Conservation (phyloP, 2,888 invertebrate genomes). For the Hylaea fasciaria region DNA sequence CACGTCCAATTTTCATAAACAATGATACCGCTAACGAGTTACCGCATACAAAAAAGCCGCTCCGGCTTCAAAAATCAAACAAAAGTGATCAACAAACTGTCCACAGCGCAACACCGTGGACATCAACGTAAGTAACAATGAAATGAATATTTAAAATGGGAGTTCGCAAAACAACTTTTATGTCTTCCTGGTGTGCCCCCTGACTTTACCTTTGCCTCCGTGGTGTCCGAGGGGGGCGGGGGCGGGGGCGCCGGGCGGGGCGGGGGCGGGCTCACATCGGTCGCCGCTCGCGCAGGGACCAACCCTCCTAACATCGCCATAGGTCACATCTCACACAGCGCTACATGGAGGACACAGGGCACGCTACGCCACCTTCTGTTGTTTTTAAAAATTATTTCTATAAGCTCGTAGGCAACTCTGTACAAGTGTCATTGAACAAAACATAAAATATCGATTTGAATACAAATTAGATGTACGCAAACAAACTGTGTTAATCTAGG, state of each 20-base stretch:
- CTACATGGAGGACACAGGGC: constrained; percentile 80
- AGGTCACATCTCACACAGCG: constrained; percentile 82
- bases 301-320: constrained; percentile 77
- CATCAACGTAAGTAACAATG: constrained; percentile 58
- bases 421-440: constrained; percentile 45
- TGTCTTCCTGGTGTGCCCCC: constrained; percentile 76
- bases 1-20: constrained; percentile 51
- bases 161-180: constrained; percentile 75
- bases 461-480: constrained; percentile 34
- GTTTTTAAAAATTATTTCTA: constrained; percentile 82
- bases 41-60: constrained; percentile 66
- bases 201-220: constrained; percentile 74
- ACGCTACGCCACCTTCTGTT: constrained; percentile 83
- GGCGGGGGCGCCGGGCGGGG: constrained; percentile 43
- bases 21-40: constrained; percentile 65
- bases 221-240: constrained; percentile 49
- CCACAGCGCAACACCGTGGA: constrained; percentile 48
- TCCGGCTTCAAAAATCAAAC: constrained; percentile 42
- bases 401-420: constrained; percentile 68
- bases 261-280: constrained; percentile 49
- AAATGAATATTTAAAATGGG: constrained; percentile 68
- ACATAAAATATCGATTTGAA: constrained; percentile 29
- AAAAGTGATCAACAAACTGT: constrained; percentile 44
- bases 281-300: constrained; percentile 55
- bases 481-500: constrained; percentile 36